Evolutionary conservation across 1,140 invertebrate species (phyloP).

Genomic region (Sitodiplosis mosellana): DNA sequence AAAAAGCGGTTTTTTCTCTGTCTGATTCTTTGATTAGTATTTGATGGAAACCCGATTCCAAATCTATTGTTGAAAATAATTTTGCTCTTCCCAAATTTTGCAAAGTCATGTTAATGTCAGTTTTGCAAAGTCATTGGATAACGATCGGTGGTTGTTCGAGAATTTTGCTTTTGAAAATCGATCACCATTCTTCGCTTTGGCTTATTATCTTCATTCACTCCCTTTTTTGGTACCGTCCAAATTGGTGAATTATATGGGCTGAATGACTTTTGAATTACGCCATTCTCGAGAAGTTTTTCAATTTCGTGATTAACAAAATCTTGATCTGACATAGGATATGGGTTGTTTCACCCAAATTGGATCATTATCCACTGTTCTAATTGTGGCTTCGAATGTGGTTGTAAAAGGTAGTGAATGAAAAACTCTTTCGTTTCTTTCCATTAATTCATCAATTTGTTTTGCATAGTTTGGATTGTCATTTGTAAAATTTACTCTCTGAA

Average conservation of each 20-base stretch:
- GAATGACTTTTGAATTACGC: constrained; percentile 2
- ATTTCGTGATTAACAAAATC: constrained; percentile 8
- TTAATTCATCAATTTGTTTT: constrained; percentile 2
- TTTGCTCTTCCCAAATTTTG: constrained; percentile 19
- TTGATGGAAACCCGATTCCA: constrained; percentile 29
- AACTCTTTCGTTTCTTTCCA: constrained; percentile 1
- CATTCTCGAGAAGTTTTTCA: constrained; percentile 4
- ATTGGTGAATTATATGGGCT: background rate
- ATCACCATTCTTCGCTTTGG: constrained; percentile 1
- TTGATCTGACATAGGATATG: constrained; percentile 4
- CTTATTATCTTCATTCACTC: constrained; percentile 1
- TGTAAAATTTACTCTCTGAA: too few species aligned
- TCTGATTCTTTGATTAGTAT: constrained; percentile 16
- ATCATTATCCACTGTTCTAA: constrained; percentile 3
- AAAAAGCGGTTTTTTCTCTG: constrained; percentile 22
- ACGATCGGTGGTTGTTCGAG: constrained; percentile 20
- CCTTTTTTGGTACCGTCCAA: constrained; percentile 4
- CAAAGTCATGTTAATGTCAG: constrained; percentile 27
- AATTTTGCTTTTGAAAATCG: constrained; percentile 3
- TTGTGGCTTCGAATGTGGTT: constrained; percentile 3
- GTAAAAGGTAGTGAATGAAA: constrained; percentile 3
- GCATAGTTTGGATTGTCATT: background rate
- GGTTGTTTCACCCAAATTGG: constrained; percentile 7
- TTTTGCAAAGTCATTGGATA: constrained; percentile 33
- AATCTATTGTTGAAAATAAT: constrained; percentile 27